Conservation (phyloP, 2,888 invertebrate genomes). For the Pachycephus smyrnensis region DNA sequence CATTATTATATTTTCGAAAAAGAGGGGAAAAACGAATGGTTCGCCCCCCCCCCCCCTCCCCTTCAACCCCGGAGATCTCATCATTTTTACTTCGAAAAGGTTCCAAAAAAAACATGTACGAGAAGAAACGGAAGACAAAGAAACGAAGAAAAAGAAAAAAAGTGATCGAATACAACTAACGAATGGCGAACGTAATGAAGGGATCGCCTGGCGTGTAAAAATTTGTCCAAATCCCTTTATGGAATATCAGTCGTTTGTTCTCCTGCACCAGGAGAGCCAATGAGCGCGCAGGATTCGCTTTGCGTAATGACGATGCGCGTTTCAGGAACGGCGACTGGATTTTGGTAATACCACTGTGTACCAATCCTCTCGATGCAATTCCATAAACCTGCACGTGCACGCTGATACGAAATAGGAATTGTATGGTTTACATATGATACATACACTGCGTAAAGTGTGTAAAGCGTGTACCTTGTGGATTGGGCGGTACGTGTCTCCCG, state of each 20-base stretch:
- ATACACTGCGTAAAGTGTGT: too few relatives aligned
- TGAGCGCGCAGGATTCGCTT: too few relatives aligned
- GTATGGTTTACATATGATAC: neutral
- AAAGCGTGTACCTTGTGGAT: too few relatives aligned
- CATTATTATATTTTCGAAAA: neutral
- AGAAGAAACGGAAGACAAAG: neutral
- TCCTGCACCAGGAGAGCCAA: too few relatives aligned
- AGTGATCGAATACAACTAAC: neutral
- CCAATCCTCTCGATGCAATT: constrained; percentile 23
- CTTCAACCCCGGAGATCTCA: neutral
- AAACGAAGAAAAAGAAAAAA: too few relatives aligned
- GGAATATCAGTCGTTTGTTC: too few relatives aligned
- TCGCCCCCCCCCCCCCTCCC: too few relatives aligned
- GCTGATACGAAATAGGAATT: neutral
- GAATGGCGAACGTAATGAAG: neutral
- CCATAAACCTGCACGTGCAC: neutral
- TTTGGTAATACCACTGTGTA: constrained; percentile 23
- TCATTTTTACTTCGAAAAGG: neutral
- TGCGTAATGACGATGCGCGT: too few relatives aligned
- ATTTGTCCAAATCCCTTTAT: too few relatives aligned
- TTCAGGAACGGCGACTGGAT: constrained; percentile 7
- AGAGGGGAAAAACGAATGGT: neutral
- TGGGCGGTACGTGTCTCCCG: neutral
- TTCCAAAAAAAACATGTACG: neutral
- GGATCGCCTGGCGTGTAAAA: too few relatives aligned